These are phyloP conservation scores for Triplophysa rosa DNA, from an alignment of 2,113 vertebrate species.

Conservation along the genomic window DNA sequence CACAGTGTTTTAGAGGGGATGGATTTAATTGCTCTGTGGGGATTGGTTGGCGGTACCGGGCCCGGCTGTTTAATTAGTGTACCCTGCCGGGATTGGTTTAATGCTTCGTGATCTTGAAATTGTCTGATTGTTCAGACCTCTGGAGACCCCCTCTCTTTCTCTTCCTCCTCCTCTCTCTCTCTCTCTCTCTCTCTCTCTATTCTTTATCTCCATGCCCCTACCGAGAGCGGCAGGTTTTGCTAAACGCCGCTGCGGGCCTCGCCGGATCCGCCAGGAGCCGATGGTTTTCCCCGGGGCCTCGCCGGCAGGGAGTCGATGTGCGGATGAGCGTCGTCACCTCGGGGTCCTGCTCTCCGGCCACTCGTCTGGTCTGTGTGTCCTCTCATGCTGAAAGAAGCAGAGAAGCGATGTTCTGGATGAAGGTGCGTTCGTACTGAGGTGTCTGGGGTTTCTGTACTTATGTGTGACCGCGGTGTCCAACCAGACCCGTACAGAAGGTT, in stretches of 20 bases:
- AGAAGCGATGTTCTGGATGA: conserved; percentile 1
- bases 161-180: neutral
- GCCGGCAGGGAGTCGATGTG: conserved; percentile 55
- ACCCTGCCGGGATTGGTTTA: conserved; percentile 98
- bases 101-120: conserved; percentile 99
- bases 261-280: conserved; percentile 59
- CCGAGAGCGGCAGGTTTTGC: conserved; percentile 79
- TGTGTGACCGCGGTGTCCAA: no score
- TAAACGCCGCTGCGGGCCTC: conserved; percentile 82
- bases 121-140: conserved; percentile 96
- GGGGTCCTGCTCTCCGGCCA: conserved; percentile 37
- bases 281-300: conserved; percentile 52
- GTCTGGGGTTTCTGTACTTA: neutral
- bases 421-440: conserved; percentile 16
- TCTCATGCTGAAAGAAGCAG: conserved; percentile 18
- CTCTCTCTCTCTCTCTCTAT: conserved; percentile 8
- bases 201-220: conserved; percentile 39
- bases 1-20: conserved; percentile 99
- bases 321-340: conserved; percentile 43
- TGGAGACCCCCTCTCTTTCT: conserved; percentile 79
- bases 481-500: no score
- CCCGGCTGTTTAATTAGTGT: conserved; percentile 99
- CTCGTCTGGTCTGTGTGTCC: conserved; percentile 2
- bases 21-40: conserved; percentile 99
- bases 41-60: conserved; percentile 99